A percentile compares a stretch with the other conserved stretches of the same genome.
Conservation (phyloP, 2,888 invertebrate genomes). For the Acanthococcus lagerstroemiae region DNA sequence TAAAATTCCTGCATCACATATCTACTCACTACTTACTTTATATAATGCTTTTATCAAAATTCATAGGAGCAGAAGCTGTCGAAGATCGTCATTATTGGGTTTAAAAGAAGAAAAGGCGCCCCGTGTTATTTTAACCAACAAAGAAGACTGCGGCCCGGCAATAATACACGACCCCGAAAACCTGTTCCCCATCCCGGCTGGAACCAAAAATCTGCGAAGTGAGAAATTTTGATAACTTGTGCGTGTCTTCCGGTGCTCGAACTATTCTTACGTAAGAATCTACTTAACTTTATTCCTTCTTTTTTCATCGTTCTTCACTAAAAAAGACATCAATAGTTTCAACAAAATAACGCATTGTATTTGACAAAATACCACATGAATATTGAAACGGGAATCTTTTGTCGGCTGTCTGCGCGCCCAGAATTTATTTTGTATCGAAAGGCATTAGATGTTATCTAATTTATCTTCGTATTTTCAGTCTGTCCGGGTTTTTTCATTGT, state of each 20-base stretch:
- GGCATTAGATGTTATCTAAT: constrained; percentile 29
- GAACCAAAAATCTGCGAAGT: too few species aligned
- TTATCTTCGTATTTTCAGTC: constrained; percentile 29
- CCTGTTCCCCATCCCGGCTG: too few species aligned
- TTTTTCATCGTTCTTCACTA: neutral
- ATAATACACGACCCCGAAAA: too few species aligned
- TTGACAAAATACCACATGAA: constrained; percentile 28
- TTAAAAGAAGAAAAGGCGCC: too few species aligned
- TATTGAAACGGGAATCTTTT: constrained; percentile 19
- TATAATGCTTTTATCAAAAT: too few species aligned
- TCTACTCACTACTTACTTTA: too few species aligned
- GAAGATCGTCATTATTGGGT: too few species aligned
- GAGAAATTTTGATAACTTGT: constrained; percentile 21
- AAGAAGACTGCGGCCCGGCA: too few species aligned
- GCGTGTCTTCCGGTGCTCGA: constrained; percentile 17
- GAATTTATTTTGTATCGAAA: constrained; percentile 20
- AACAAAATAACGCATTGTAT: constrained; percentile 26
- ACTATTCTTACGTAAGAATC: neutral
- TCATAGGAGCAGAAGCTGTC: too few species aligned
- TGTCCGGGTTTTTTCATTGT: constrained; percentile 17
- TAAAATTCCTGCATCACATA: too few species aligned
- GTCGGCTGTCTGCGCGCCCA: constrained; percentile 21
- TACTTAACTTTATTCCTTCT: neutral
- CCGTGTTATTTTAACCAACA: too few species aligned
- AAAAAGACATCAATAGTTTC: constrained; percentile 26